phyloP scores from a whole-genome alignment of 2,797 vertebrate species.

The Thunnus albacares region DNA sequence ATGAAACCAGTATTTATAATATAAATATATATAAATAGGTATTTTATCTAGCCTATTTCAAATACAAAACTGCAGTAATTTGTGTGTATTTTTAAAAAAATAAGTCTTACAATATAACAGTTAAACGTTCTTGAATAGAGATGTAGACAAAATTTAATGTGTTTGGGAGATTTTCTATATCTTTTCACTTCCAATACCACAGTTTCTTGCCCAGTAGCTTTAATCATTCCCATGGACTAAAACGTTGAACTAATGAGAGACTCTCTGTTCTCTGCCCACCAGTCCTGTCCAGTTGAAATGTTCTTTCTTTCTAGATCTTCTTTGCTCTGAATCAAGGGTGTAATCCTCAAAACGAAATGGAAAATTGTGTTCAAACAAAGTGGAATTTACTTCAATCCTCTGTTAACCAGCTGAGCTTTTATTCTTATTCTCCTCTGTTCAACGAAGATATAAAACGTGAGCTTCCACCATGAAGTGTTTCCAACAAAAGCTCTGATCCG shows the following conservation, averaged over 20 bases:
- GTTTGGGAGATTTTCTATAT: background rate
- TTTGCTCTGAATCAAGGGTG: background rate
- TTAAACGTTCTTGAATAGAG: background rate
- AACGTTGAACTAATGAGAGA: slow-evolving; percentile 27
- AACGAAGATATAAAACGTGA: background rate
- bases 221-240: background rate
- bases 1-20: background rate
- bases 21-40: too few relatives aligned
- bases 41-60: background rate
- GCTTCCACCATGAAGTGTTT: background rate
- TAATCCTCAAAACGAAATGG: background rate
- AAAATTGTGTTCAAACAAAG: background rate
- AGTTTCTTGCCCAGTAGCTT: slow-evolving; percentile 12
- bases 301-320: slow-evolving; percentile 14
- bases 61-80: background rate
- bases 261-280: background rate
- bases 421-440: background rate
- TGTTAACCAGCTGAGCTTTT: background rate
- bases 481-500: background rate
- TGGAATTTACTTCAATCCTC: background rate
- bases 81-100: background rate
- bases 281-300: background rate
- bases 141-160: background rate
- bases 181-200: too few relatives aligned
- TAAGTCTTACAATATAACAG: background rate